phyloP scores from a whole-genome alignment of 2,113 vertebrate genomes.

The Macrotis lagotis region DNA sequence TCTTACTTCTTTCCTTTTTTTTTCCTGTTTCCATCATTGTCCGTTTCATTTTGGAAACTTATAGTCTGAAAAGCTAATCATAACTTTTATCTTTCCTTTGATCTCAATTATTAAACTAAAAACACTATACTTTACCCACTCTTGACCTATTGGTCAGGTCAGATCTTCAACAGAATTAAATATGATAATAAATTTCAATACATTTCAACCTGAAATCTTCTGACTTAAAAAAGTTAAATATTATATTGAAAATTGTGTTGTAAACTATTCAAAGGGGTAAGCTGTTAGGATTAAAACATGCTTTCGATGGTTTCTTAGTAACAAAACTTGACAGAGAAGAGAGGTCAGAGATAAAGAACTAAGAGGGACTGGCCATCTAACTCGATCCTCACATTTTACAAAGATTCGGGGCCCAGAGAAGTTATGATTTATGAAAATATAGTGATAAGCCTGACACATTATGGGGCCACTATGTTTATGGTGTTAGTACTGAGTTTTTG shows the following conservation, averaged over 20 bases:
- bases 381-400: neutral
- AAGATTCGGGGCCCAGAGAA: neutral
- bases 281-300: neutral
- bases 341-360: neutral
- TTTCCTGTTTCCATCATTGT: neutral
- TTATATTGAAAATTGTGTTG: neutral
- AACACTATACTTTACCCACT: neutral
- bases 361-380: neutral
- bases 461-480: neutral
- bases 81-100: neutral
- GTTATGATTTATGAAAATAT: neutral
- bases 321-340: neutral
- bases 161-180: neutral
- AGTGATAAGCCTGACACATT: neutral
- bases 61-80: neutral
- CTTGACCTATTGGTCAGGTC: neutral
- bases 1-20: neutral
- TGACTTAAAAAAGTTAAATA: neutral
- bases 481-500: neutral
- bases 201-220: neutral
- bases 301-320: neutral
- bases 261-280: neutral
- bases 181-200: neutral
- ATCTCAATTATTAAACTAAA: neutral
- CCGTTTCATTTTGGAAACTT: neutral